Evolutionary conservation across 2,113 vertebrate species (phyloP), one percentile per base, ranked within the genome.

Genomic region (Actenoides lindsayi): DNA sequence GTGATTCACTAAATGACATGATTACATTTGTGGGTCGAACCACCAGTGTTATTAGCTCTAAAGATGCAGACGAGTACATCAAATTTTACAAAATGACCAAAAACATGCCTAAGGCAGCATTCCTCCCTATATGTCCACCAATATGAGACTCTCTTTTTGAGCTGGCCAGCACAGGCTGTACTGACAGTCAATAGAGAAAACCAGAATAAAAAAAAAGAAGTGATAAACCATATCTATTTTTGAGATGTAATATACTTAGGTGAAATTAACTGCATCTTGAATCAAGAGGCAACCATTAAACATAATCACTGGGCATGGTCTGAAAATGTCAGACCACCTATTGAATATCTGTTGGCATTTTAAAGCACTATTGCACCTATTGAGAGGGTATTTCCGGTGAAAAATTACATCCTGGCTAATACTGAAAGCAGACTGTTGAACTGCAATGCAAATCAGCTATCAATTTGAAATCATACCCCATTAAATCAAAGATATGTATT

Each of bases 71-170:
- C 48, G 30, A 48, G 6, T 46, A 16, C 59, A 65, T 57, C 25
- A 81, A 60, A 21, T 53, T 82, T 82, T 68, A 60, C 18, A 53
- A 44, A 59, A 68, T 82, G 2, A 82, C 10, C 28, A 79, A 69
- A 54, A 18, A 11, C 0, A 0, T 46, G 9, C 37, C 37, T 53
- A 42, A 77, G 13, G 33, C 12, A 75, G 50, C 31, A 56, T 50
- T 56, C 39, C 35, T 71, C 8, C 15, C 28, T 27, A 1, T 15
- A 2, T 33, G 13, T 46, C n/a, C 9, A 39, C 6, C 54, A 56
- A 15, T 5, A 12, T 17, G 19, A 51, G 21, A 53, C 42, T 65
- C 23, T 46, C 31, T 39, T 13, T 62, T n/a, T 75, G 39, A 80
- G 46, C 37, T 35, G 21, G 16, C 25, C 21, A 27, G 21, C 46